A percentile compares a stretch with the other conserved stretches of the same genome.
phyloP scores from a whole-genome alignment of 2,888 invertebrate genomes.

The Callosobruchus maculatus region DNA sequence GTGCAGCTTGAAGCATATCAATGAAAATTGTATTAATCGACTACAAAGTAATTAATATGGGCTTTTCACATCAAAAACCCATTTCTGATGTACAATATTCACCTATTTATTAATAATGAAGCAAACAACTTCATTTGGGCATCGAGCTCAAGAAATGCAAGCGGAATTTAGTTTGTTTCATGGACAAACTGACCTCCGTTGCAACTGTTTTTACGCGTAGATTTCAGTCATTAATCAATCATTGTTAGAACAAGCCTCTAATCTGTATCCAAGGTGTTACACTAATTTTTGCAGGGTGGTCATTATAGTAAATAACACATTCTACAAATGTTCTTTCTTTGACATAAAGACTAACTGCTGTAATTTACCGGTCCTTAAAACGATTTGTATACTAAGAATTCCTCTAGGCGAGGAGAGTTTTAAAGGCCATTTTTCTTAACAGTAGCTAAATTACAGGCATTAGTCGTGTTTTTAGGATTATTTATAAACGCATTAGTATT shows the following conservation, averaged over 20 bases:
- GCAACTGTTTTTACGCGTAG: background rate
- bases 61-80: too few species aligned
- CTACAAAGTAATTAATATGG: too few species aligned
- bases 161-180: too few species aligned
- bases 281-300: background rate
- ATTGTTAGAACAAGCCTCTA: background rate
- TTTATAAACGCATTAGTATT: conserved; percentile 20
- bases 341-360: background rate
- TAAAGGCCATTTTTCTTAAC: conserved; percentile 17
- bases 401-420: conserved; percentile 5
- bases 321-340: background rate
- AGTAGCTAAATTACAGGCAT: conserved; percentile 20
- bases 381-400: background rate
- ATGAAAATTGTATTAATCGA: too few species aligned
- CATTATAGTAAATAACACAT: background rate
- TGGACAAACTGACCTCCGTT: background rate
- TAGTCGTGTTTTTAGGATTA: conserved; percentile 16
- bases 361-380: background rate
- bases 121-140: too few species aligned
- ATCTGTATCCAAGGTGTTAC: background rate
- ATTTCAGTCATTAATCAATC: background rate
- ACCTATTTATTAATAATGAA: too few species aligned
- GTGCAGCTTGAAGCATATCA: too few species aligned
- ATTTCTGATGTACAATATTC: too few species aligned
- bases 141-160: too few species aligned